phyloP scores from a whole-genome alignment of 2,888 invertebrate genomes.

The Nemapogon koenigi region DNA sequence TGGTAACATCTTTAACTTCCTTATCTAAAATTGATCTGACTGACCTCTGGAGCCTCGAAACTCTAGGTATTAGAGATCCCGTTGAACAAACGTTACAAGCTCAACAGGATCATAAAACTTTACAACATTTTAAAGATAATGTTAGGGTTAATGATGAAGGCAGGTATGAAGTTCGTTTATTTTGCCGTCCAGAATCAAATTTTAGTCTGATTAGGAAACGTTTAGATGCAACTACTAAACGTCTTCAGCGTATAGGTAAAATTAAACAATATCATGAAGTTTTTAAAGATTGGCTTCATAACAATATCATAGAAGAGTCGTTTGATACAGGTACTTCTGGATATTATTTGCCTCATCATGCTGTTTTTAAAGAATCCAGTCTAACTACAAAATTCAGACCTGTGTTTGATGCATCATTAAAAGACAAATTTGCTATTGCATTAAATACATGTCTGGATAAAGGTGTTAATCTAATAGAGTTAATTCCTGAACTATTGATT shows the following conservation, averaged over 20 bases:
- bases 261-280: conserved; percentile 3
- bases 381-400: conserved; percentile 21
- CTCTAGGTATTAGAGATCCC: conserved; percentile 3
- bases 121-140: not conserved
- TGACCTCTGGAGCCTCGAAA: conserved; percentile 1
- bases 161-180: conserved; percentile 1
- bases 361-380: conserved; percentile 18
- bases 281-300: not conserved
- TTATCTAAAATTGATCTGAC: not conserved
- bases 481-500: conserved; percentile 15
- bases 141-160: conserved; percentile 1
- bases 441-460: conserved; percentile 23
- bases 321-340: no score
- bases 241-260: not conserved
- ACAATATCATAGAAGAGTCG: conserved; percentile 3
- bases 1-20: not conserved
- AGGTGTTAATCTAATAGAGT: conserved; percentile 22
- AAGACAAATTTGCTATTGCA: conserved; percentile 16
- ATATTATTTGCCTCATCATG: conserved; percentile 20
- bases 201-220: not conserved
- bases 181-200: conserved; percentile 1
- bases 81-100: not conserved
- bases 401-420: conserved; percentile 22
- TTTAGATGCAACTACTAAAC: conserved; percentile 2
- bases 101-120: not conserved